Evolutionary conservation across 2,888 invertebrate species (phyloP), one percentile per base, ranked within the genome.

Genomic region (Oeneis ivallda): DNA sequence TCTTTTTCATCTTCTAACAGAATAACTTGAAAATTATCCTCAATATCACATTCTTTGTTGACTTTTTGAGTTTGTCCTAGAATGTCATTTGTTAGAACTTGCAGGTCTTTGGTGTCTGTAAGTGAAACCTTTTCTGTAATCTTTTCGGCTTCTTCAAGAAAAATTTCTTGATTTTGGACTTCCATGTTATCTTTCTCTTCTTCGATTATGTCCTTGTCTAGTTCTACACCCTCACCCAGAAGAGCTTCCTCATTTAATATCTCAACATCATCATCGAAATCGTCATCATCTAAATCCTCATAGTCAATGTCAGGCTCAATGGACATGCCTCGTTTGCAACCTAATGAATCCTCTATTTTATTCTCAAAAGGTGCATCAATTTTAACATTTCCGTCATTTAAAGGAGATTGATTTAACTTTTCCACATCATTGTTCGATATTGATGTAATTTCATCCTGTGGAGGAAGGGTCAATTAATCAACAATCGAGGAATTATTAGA

Each of bases 231-330:
- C 7, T 73, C 71, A 64, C 72, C 68, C 26, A 74, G 57, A 49
- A 67, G 41, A 37, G 69, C 71, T 11, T 70, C 71, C 56, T 69
- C 70, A 43, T 69, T 60, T 17, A 64, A 2, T 54, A 54, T 45
- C 7, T 70, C 66, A 39, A 60, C 58, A 53, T 53, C 64, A 39
- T 70, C 67, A 39, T 71, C 73, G 17, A 71, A 65, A 47, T 77
- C 77, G 64, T 83, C 84, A 62, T 86, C 85, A 84, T 84, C 68
- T 8, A 87, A 68, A 15, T 85, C 81, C 11, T 84, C 81, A 15
- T 67, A 63, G 26, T 73, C 74, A 62, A 47, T 52, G 39, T 56
- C 47, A 7, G 26, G 6, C 11, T 50, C 58, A 47, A 57, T 9
- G 17, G 58, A 34, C 52, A 52, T 67, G 41, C 57, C n/a, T 67